Conservation (phyloP, 1,140 invertebrate species). For the Tetramorium simillimum region DNA sequence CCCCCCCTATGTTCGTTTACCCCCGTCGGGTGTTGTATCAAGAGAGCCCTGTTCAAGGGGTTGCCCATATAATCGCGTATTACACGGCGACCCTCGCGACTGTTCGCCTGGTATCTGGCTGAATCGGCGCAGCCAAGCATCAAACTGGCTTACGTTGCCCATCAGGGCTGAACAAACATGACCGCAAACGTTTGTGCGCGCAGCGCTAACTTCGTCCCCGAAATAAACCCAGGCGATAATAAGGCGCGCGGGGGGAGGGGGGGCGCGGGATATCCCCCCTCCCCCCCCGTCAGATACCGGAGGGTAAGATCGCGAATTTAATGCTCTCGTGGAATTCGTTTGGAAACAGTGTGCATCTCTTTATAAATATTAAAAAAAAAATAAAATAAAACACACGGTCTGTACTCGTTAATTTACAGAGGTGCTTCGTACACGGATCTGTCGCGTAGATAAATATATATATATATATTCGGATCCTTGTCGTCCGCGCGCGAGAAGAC, state of each 20-base stretch:
- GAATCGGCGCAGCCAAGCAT: conserved; percentile 80
- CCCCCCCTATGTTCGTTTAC: not conserved
- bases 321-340: conserved; percentile 22
- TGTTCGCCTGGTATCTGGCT: conserved; percentile 73
- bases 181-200: conserved; percentile 79
- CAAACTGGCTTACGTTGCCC: conserved; percentile 81
- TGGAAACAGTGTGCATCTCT: not conserved
- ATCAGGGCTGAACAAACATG: conserved; percentile 76
- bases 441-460: not conserved
- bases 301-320: conserved; percentile 20
- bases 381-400: not conserved
- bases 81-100: conserved; percentile 75
- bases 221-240: conserved; percentile 64
- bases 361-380: not conserved
- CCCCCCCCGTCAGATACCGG: not conserved
- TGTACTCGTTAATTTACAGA: not conserved
- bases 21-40: conserved; percentile 66
- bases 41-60: conserved; percentile 69
- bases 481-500: not conserved
- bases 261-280: not conserved
- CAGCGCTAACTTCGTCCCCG: conserved; percentile 70
- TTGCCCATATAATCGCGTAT: conserved; percentile 78
- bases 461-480: not conserved
- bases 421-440: not conserved
- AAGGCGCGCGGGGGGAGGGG: not conserved